phyloP scores from a whole-genome alignment of 2,113 vertebrate genomes.

The Hyperoodon ampullatus region DNA sequence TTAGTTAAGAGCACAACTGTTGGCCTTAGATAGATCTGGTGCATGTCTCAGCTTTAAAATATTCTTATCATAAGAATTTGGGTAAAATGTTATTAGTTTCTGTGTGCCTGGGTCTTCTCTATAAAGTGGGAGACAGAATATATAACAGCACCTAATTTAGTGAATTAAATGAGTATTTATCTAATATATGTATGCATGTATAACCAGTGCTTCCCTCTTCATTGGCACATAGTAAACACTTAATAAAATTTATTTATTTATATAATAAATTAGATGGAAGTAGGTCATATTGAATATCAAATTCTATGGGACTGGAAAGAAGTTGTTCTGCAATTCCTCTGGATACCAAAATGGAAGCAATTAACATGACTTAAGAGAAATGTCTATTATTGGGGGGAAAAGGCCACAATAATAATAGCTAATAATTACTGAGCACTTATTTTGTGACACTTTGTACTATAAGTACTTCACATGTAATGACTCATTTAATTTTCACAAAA shows the following conservation, averaged over 20 bases:
- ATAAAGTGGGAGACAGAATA: neutral
- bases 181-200: neutral
- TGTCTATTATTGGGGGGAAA: neutral
- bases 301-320: neutral
- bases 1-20: neutral
- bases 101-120: neutral
- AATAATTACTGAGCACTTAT: neutral
- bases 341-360: neutral
- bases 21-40: neutral
- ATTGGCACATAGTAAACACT: neutral
- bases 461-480: neutral
- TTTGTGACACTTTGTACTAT: neutral
- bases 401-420: neutral
- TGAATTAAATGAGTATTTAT: neutral
- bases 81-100: neutral
- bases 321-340: neutral
- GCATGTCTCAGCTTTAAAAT: neutral
- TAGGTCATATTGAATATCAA: neutral
- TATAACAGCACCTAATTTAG: neutral
- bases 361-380: neutral
- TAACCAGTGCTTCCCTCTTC: neutral
- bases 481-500: slow-evolving; percentile 4
- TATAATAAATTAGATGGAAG: neutral
- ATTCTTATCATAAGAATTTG: neutral
- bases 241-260: neutral